Percentiles rank a stretch among this genome's conserved stretches.
Evolutionary conservation across 2,888 invertebrate species (phyloP).

Genomic region (Nymphalis c-album): DNA sequence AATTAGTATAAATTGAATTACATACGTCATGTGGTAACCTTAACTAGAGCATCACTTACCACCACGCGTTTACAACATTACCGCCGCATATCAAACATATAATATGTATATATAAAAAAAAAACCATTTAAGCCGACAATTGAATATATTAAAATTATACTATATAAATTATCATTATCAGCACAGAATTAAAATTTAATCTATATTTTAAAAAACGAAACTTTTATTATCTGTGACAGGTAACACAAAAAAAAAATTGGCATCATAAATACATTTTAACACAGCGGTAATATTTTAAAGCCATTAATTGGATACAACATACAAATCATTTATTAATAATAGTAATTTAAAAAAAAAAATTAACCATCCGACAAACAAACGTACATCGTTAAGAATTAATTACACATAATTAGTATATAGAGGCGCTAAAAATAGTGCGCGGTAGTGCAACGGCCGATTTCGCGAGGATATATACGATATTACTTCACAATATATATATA

Average conservation of each 20-base stretch:
- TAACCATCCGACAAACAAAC: not conserved
- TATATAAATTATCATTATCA: not conserved
- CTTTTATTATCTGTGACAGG: no score
- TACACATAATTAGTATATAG: slow-evolving; percentile 2
- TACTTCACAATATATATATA: not conserved
- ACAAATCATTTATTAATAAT: not conserved
- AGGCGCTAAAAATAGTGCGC: slow-evolving; percentile 37
- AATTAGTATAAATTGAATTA: slow-evolving; percentile 37
- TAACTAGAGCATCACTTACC: slow-evolving; percentile 28
- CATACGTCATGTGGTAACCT: slow-evolving; percentile 47
- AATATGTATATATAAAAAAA: slow-evolving; percentile 1
- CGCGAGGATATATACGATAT: slow-evolving; percentile 38
- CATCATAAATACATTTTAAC: not conserved
- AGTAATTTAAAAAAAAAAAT: no score
- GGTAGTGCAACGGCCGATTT: slow-evolving; percentile 39
- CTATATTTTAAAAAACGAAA: no score
- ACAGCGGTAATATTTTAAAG: slow-evolving; percentile 15
- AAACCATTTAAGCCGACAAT: not conserved
- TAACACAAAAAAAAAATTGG: no score
- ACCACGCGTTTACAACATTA: slow-evolving; percentile 12
- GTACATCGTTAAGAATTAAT: not conserved
- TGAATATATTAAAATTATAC: no score
- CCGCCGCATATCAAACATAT: slow-evolving; percentile 7
- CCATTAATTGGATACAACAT: slow-evolving; percentile 19
- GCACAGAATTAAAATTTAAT: not conserved